These are phyloP conservation scores for Drosophila rufa DNA, from an alignment of 1,140 invertebrate species.

Conservation along the genomic window DNA sequence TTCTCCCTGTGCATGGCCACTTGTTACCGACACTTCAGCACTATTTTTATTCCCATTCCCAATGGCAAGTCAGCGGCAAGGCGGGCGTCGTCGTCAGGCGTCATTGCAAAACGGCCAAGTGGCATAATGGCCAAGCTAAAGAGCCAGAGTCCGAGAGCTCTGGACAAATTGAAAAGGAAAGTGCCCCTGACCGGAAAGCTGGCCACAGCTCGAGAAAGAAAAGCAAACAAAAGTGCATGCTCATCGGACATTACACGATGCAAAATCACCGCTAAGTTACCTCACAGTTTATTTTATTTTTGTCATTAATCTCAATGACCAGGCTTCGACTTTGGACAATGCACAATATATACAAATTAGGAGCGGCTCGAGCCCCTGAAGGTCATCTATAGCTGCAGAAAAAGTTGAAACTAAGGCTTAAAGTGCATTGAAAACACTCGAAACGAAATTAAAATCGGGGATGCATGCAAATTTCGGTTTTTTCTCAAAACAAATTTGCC, in stretches of 20 bases:
- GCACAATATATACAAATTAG: constrained; percentile 11
- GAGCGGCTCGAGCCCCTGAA: constrained; percentile 21
- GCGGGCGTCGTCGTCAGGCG: constrained; percentile 25
- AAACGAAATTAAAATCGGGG: neutral
- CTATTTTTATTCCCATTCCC: constrained; percentile 29
- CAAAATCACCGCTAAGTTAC: constrained; percentile 34
- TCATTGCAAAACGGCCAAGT: constrained; percentile 65
- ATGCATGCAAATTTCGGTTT: constrained; percentile 19
- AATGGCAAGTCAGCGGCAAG: constrained; percentile 39
- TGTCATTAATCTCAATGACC: constrained; percentile 69
- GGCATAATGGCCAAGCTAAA: constrained; percentile 72
- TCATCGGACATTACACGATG: constrained; percentile 57
- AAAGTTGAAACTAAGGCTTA: constrained; percentile 5
- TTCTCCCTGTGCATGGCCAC: constrained; percentile 58
- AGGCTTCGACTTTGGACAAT: constrained; percentile 26
- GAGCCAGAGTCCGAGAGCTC: constrained; percentile 8
- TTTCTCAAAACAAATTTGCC: constrained; percentile 4
- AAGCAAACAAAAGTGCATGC: constrained; percentile 62
- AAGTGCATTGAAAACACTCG: constrained; percentile 2
- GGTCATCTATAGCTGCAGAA: constrained; percentile 26
- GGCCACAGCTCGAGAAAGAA: constrained; percentile 32
- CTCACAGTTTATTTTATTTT: constrained; percentile 6
- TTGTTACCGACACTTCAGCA: constrained; percentile 46
- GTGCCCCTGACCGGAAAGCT: constrained; percentile 78
- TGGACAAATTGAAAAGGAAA: constrained; percentile 76